Evolutionary conservation across 2,888 invertebrate species (phyloP).

Genomic region (Orthosia gracilis): DNA sequence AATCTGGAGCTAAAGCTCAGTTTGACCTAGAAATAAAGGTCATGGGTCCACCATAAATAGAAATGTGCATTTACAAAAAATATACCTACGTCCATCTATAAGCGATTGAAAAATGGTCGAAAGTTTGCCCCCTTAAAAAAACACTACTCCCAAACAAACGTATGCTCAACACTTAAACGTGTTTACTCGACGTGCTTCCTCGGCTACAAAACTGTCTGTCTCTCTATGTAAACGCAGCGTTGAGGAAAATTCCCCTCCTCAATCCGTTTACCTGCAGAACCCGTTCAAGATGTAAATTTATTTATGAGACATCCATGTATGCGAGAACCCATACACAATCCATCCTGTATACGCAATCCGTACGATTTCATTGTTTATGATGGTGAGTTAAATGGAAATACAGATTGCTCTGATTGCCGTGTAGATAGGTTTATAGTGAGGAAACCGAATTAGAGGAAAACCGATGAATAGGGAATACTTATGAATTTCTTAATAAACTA

Average conservation of each 20-base stretch:
- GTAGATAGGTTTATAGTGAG: slow-evolving; percentile 30
- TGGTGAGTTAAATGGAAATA: slow-evolving; percentile 42
- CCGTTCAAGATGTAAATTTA: slow-evolving; percentile 40
- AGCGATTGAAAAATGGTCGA: background rate
- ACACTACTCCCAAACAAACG: background rate
- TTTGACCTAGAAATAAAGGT: too few relatives aligned
- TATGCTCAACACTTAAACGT: slow-evolving; percentile 2
- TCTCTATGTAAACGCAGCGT: background rate
- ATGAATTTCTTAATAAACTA: slow-evolving; percentile 8
- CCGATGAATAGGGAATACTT: slow-evolving; percentile 1
- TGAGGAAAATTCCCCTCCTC: slow-evolving; percentile 13
- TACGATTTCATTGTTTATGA: slow-evolving; percentile 38
- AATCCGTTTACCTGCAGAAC: slow-evolving; percentile 29
- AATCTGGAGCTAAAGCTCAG: too few relatives aligned
- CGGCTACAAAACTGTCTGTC: background rate
- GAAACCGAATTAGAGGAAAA: slow-evolving; percentile 6
- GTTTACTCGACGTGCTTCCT: background rate
- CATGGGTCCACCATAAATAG: too few relatives aligned
- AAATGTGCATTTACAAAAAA: too few relatives aligned
- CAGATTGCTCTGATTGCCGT: slow-evolving; percentile 21
- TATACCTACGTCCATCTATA: too few relatives aligned
- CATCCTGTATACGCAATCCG: slow-evolving; percentile 28
- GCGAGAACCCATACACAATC: slow-evolving; percentile 18
- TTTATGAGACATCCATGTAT: slow-evolving; percentile 31
- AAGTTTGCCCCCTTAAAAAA: background rate